Evolutionary conservation across 2,797 vertebrate genomes (phyloP).

Genomic region (Clarias fuscus): DNA sequence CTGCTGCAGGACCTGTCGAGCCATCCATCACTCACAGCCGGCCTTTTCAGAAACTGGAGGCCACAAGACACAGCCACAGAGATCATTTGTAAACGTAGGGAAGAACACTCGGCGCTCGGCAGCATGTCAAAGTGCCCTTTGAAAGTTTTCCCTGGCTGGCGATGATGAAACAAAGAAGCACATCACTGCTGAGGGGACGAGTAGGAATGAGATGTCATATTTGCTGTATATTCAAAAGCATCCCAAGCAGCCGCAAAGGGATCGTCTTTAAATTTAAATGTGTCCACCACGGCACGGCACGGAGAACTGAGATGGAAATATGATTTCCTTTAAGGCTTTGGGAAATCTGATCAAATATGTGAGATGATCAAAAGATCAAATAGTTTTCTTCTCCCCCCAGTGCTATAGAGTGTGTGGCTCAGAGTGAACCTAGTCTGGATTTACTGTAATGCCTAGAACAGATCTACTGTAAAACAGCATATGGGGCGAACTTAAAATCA

Average conservation of each 20-base stretch:
- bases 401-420: neutral
- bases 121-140: slow-evolving; percentile 24
- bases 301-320: neutral
- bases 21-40: slow-evolving; percentile 31
- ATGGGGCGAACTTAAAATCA: neutral
- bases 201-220: slow-evolving; percentile 11
- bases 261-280: slow-evolving; percentile 5
- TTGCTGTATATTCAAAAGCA: slow-evolving; percentile 15
- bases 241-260: neutral
- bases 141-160: slow-evolving; percentile 6
- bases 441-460: neutral
- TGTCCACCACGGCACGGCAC: neutral
- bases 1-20: slow-evolving; percentile 37
- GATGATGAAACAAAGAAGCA: neutral
- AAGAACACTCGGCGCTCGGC: neutral
- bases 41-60: slow-evolving; percentile 22
- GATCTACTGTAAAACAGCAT: neutral
- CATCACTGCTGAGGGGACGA: neutral
- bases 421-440: neutral
- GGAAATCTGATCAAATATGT: slow-evolving; percentile 31
- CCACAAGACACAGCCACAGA: neutral
- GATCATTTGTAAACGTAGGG: slow-evolving; percentile 13
- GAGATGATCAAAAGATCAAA: slow-evolving; percentile 25
- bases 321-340: slow-evolving; percentile 13
- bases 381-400: neutral